Evolutionary conservation across 2,797 vertebrate species (phyloP), one percentile per base, ranked within the genome.

Genomic region (Pelodytes ibericus): DNA sequence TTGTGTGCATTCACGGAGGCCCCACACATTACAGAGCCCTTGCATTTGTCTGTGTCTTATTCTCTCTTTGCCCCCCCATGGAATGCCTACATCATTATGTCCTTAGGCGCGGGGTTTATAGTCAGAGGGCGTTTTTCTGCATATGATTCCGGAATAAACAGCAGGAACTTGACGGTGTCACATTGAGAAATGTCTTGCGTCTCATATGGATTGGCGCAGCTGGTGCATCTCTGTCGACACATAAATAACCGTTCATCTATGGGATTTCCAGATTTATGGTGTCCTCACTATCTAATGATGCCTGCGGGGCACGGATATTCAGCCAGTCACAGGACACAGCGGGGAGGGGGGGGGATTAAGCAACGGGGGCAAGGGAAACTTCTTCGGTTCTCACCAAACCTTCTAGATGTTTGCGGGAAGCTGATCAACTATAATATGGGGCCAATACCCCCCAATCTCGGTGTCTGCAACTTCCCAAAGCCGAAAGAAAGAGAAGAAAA

Each of bases 231-330:
- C 58, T 41, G 41, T 9, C 58, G 30, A 20, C 70, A 72, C 71
- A 20, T 27, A 59, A 72, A 66, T 82, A 63, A 71, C 80, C 77
- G 81, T 15, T 3, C 24, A 69, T 30, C 27, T 72, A 16, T 84
- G 68, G 67, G 74, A 82, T 80, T 82, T 79, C 64, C 13, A 82
- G 73, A 83, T 72, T 72, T 69, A 65, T 1, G 1, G 60, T 80
- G 29, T 27, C 27, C 71, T 51, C 24, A 13, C 47, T 57, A 77
- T 51, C 76, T 8, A 72, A 66, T 26, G 62, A 74, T 65, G 69
- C 71, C 81, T 84, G 71, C 56, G 31, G 81, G 79, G n/a, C 72
- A 75, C 25, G 82, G 80, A 83, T 80, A 68, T 71, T 59, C 64
- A 82, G 81, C 80, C 82, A 82, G 74, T 72, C 77, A 69, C 61